Evolutionary conservation across 1,140 invertebrate species (phyloP).

Genomic region (Laupala kohalensis): DNA sequence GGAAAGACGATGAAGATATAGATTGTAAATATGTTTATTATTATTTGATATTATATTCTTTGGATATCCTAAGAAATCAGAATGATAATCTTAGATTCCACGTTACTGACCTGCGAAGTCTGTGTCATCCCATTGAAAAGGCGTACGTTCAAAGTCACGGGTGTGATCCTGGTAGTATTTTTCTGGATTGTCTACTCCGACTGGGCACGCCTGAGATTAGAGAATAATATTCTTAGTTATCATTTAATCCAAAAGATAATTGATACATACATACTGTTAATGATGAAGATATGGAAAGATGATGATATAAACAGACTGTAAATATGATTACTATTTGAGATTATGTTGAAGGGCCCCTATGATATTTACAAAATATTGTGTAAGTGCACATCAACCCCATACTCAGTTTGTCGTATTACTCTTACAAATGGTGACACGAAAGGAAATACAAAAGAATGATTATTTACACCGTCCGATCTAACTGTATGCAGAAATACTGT

Average conservation of each 20-base stretch:
- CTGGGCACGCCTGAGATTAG: constrained; percentile 24
- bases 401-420: no score
- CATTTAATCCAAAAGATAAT: constrained; percentile 52
- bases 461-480: no score
- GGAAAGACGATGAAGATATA: no score
- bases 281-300: constrained; percentile 64
- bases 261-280: constrained; percentile 72
- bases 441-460: no score
- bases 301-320: constrained; percentile 58
- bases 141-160: constrained; percentile 51
- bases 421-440: no score
- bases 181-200: constrained; percentile 31
- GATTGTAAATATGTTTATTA: no score
- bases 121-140: constrained; percentile 57
- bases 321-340: not conserved
- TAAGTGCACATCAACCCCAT: no score
- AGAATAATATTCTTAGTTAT: constrained; percentile 27
- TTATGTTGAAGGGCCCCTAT: not conserved
- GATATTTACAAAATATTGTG: no score
- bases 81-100: no score
- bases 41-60: no score
- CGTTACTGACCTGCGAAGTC: constrained; percentile 42
- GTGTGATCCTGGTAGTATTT: constrained; percentile 34
- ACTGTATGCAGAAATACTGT: no score
- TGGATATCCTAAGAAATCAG: no score